Evolutionary conservation across 1,140 invertebrate species (phyloP).

Genomic region (Muscidifurax raptorellus): DNA sequence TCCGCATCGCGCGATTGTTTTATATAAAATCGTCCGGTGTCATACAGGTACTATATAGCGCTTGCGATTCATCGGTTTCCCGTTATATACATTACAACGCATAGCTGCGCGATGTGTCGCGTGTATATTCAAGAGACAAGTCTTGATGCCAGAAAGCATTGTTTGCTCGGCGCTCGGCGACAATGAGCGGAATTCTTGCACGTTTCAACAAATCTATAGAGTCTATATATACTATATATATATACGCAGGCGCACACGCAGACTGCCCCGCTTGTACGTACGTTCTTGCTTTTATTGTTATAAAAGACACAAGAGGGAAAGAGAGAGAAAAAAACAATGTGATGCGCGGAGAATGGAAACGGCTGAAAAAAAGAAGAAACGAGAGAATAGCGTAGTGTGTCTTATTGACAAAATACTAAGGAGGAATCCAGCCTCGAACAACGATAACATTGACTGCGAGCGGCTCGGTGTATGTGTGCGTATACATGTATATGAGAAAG

Average conservation of each 20-base stretch:
- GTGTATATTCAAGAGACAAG: slow-evolving; percentile 14
- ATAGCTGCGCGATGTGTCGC: not conserved
- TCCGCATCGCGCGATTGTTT: no score
- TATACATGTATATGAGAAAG: not conserved
- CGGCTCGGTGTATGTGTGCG: not conserved
- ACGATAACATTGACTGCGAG: slow-evolving; percentile 24
- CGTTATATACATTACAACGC: not conserved
- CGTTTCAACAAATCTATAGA: slow-evolving; percentile 64
- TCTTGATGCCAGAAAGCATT: not conserved
- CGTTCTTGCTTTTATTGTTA: slow-evolving; percentile 29
- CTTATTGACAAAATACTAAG: slow-evolving; percentile 48
- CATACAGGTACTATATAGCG: no score
- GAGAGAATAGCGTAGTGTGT: slow-evolving; percentile 44
- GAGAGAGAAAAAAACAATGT: not conserved
- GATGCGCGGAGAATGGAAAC: not conserved
- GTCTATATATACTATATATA: not conserved
- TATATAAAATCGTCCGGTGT: no score
- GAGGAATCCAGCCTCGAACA: slow-evolving; percentile 31
- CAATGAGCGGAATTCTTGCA: slow-evolving; percentile 68
- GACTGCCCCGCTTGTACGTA: no score
- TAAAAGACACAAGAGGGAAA: slow-evolving; percentile 39
- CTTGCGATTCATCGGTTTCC: slow-evolving; percentile 36
- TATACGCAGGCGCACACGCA: no score
- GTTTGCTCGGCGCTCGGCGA: slow-evolving; percentile 51
- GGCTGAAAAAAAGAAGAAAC: slow-evolving; percentile 38